A percentile compares a stretch with the other conserved stretches of the same genome.
These are phyloP conservation scores for Tragelaphus buxtoni DNA, from an alignment of 2,113 vertebrate genomes.

Conservation along the genomic window DNA sequence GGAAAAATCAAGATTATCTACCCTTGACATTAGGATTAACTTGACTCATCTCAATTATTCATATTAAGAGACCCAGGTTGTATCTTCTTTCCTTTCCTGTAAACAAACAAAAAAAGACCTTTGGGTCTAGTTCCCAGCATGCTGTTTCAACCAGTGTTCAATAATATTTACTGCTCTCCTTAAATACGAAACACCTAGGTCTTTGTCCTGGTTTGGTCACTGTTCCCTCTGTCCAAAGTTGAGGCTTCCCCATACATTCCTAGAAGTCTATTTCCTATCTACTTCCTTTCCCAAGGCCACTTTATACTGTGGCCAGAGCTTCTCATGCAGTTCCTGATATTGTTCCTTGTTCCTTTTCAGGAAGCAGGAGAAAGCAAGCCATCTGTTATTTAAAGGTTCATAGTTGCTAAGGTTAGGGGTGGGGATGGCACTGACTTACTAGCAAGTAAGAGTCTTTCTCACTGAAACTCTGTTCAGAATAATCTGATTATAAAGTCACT, in stretches of 20 bases:
- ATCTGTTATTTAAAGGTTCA: background rate
- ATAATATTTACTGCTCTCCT: background rate
- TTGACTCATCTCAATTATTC: background rate
- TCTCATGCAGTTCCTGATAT: background rate
- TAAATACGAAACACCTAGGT: background rate
- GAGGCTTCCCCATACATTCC: background rate
- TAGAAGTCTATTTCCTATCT: constrained; percentile 36
- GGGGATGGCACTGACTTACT: background rate
- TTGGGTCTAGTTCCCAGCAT: background rate
- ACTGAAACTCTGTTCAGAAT: background rate
- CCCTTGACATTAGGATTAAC: background rate
- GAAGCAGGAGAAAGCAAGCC: background rate
- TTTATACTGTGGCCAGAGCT: background rate
- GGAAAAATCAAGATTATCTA: background rate
- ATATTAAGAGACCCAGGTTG: background rate
- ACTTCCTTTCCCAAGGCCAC: constrained; percentile 24
- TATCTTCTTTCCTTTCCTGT: background rate
- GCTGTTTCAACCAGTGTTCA: background rate
- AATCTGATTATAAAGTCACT: background rate
- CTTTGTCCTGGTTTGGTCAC: background rate
- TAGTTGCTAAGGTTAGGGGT: no score
- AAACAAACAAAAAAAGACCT: background rate
- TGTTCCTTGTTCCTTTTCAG: constrained; percentile 5
- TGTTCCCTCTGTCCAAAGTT: background rate
- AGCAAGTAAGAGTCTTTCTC: background rate